phyloP scores from a whole-genome alignment of 2,888 invertebrate genomes.

The Seladonia tumulorum region DNA sequence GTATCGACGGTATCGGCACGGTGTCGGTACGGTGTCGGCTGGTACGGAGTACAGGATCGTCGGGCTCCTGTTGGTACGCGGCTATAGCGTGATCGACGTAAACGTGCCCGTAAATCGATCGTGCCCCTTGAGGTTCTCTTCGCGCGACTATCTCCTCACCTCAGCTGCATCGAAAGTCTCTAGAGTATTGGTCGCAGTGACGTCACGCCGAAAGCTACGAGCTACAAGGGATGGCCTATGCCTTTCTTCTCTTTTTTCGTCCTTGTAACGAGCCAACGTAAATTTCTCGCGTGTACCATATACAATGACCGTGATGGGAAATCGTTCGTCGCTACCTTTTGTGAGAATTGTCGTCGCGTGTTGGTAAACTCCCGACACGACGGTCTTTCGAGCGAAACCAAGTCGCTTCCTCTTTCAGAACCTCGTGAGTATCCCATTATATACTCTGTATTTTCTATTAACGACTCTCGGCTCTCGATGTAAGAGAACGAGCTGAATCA shows the following conservation, averaged over 20 bases:
- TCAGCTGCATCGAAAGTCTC: constrained; percentile 42
- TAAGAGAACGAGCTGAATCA: constrained; percentile 15
- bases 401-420: constrained; percentile 8
- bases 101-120: constrained; percentile 61
- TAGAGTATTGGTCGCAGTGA: constrained; percentile 57
- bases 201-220: constrained; percentile 62
- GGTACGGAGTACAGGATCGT: neutral
- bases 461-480: neutral
- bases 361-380: constrained; percentile 17
- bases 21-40: neutral
- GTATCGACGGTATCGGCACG: neutral
- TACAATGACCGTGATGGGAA: constrained; percentile 6
- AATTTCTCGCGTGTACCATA: constrained; percentile 23
- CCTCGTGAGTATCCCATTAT: constrained; percentile 56
- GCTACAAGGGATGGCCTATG: constrained; percentile 59
- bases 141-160: constrained; percentile 46
- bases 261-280: constrained; percentile 13
- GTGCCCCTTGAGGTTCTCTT: constrained; percentile 36
- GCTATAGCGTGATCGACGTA: constrained; percentile 42
- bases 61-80: neutral
- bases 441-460: constrained; percentile 13
- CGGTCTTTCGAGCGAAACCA: constrained; percentile 37
- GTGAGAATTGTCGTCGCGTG: constrained; percentile 17
- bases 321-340: constrained; percentile 26
- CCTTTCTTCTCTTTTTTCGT: constrained; percentile 30